These are phyloP conservation scores for Chloroceryle aenea DNA, from an alignment of 2,113 vertebrate genomes.

Conservation along the genomic window DNA sequence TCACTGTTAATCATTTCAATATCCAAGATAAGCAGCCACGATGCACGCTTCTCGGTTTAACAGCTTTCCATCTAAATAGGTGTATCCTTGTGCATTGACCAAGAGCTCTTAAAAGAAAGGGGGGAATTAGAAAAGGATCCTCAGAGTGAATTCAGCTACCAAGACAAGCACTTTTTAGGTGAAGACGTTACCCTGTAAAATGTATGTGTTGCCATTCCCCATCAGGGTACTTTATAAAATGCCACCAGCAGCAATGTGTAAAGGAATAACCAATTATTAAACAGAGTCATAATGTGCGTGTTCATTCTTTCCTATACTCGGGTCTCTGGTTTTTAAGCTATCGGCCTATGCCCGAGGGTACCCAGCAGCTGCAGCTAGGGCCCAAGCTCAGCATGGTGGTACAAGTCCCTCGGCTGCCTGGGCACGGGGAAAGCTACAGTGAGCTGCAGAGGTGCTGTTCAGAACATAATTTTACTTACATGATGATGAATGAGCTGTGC, in stretches of 20 bases:
- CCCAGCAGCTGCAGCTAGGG: background rate
- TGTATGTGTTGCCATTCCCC: slow-evolving; percentile 3
- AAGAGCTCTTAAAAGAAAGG: background rate
- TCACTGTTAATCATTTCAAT: background rate
- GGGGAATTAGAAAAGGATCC: background rate
- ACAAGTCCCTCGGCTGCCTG: background rate
- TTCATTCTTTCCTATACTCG: background rate
- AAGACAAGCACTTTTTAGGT: background rate
- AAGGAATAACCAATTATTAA: slow-evolving; percentile 46
- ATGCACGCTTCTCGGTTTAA: background rate
- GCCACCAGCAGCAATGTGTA: slow-evolving; percentile 40
- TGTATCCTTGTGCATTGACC: background rate
- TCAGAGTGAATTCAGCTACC: background rate
- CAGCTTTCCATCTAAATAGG: background rate
- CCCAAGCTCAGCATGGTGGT: no score
- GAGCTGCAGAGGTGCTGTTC: background rate
- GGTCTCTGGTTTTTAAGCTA: background rate
- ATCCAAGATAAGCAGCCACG: background rate
- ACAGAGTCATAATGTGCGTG: background rate
- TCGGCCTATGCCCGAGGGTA: background rate
- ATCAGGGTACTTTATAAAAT: background rate
- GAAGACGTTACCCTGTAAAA: background rate
- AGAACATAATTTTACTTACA: no score
- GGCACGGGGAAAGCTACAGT: rapidly evolving
- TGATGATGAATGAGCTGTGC: no score